These are phyloP conservation scores for Oreamnos americanus DNA, from an alignment of 2,113 vertebrate species.

Conservation along the genomic window DNA sequence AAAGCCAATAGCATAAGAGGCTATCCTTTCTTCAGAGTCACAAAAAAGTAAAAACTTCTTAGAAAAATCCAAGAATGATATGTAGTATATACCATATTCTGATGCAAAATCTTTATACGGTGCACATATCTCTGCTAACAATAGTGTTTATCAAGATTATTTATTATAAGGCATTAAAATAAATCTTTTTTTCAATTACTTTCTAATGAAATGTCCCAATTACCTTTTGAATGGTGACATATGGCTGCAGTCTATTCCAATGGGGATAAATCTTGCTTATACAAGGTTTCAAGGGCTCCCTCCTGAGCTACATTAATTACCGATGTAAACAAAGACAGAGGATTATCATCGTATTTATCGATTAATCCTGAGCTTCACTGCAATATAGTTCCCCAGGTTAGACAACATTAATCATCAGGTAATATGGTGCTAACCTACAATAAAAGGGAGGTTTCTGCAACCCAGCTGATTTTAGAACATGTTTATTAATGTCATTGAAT, in stretches of 20 bases:
- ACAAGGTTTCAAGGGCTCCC: conserved; percentile 76
- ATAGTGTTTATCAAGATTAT: conserved; percentile 76
- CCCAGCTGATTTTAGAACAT: conserved; percentile 24
- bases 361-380: conserved; percentile 68
- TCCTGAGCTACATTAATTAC: conserved; percentile 80
- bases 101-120: conserved; percentile 51
- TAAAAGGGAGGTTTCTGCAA: conserved; percentile 38
- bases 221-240: conserved; percentile 81
- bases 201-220: conserved; percentile 83
- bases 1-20: neutral
- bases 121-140: conserved; percentile 63
- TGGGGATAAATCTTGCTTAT: conserved; percentile 79
- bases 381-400: conserved; percentile 57
- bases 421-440: conserved; percentile 57
- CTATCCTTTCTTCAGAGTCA: neutral
- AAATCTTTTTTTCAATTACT: conserved; percentile 81
- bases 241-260: conserved; percentile 77
- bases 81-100: neutral
- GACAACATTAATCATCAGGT: conserved; percentile 61
- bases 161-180: conserved; percentile 77
- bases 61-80: conserved; percentile 1
- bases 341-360: conserved; percentile 70
- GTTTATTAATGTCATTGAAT: conserved; percentile 52
- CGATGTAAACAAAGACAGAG: conserved; percentile 79
- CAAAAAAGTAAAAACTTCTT: neutral